Conservation (phyloP, 2,113 vertebrate genomes). For the Martes martes region DNA sequence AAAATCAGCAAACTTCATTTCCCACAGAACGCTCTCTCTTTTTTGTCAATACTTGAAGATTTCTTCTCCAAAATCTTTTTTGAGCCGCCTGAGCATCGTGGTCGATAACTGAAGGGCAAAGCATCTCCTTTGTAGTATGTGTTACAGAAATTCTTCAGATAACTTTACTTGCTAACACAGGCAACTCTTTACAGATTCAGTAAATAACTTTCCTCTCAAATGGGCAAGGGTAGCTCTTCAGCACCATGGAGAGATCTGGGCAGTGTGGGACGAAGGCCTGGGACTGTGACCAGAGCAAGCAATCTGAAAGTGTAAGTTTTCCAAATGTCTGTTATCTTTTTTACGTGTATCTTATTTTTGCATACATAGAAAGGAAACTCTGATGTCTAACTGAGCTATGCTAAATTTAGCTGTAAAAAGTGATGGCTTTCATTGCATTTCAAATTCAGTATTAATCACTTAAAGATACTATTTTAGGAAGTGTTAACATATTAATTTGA, state of each 20-base stretch:
- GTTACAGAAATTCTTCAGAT: background rate
- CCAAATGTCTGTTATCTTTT: background rate
- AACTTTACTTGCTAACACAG: background rate
- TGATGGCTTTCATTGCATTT: background rate
- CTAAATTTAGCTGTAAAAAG: background rate
- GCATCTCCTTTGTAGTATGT: background rate
- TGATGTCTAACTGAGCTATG: background rate
- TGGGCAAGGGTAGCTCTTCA: constrained; percentile 59
- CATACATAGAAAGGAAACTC: background rate
- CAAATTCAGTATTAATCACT: constrained; percentile 22
- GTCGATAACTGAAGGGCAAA: background rate
- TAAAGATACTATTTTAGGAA: background rate
- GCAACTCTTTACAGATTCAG: constrained; percentile 3
- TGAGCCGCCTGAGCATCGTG: background rate
- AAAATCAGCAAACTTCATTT: background rate
- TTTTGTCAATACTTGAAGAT: constrained; percentile 29
- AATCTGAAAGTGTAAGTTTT: constrained; percentile 50
- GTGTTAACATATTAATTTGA: background rate
- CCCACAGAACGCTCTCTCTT: background rate
- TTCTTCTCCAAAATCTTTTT: constrained; percentile 30
- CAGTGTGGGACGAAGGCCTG: background rate
- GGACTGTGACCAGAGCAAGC: constrained; percentile 31
- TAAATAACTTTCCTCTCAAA: constrained; percentile 50
- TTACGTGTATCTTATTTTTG: background rate
- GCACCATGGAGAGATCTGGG: constrained; percentile 77